Conservation (phyloP, 2,797 vertebrate species). For the Parambassis ranga region DNA sequence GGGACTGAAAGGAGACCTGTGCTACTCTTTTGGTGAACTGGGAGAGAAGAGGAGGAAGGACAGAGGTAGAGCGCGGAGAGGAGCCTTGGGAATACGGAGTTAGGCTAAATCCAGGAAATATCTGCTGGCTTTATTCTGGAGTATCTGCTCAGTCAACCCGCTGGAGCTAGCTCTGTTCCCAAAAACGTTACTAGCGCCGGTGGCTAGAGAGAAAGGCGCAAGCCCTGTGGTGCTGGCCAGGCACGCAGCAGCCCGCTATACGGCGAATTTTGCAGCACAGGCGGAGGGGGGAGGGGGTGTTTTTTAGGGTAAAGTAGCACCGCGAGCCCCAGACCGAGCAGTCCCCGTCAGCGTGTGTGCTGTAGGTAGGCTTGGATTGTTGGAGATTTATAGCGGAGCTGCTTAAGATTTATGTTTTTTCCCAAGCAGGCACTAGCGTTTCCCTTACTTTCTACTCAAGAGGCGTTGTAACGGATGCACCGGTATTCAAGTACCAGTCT, state of each 20-base stretch:
- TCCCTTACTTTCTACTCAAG: not conserved
- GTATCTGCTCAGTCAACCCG: not conserved
- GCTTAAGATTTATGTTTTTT: slow-evolving; percentile 43
- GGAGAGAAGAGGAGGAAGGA: not conserved
- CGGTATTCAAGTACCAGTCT: not conserved
- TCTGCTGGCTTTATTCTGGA: slow-evolving; percentile 4
- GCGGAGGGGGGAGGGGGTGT: slow-evolving; percentile 24
- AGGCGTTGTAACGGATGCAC: not conserved
- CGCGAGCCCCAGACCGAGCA: slow-evolving; percentile 42
- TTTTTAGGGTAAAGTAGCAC: slow-evolving; percentile 55
- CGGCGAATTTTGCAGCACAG: slow-evolving; percentile 21
- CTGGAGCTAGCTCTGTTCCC: not conserved
- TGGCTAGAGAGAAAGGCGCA: not conserved
- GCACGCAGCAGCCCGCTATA: slow-evolving; percentile 5
- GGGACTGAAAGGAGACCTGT: not conserved
- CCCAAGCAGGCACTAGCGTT: slow-evolving; percentile 11
- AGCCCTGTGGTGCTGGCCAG: slow-evolving; percentile 7
- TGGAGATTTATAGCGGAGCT: slow-evolving; percentile 48
- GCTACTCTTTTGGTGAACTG: not conserved
- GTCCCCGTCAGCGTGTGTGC: slow-evolving; percentile 38
- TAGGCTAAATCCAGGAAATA: slow-evolving; percentile 7
- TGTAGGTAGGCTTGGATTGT: slow-evolving; percentile 22
- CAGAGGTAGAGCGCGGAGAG: slow-evolving; percentile 1
- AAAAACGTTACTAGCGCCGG: not conserved
- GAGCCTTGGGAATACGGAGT: slow-evolving; percentile 24